Base-by-base conservation (phyloP, 2,113 vertebrate species). In the Miniopterus natalensis region DNA sequence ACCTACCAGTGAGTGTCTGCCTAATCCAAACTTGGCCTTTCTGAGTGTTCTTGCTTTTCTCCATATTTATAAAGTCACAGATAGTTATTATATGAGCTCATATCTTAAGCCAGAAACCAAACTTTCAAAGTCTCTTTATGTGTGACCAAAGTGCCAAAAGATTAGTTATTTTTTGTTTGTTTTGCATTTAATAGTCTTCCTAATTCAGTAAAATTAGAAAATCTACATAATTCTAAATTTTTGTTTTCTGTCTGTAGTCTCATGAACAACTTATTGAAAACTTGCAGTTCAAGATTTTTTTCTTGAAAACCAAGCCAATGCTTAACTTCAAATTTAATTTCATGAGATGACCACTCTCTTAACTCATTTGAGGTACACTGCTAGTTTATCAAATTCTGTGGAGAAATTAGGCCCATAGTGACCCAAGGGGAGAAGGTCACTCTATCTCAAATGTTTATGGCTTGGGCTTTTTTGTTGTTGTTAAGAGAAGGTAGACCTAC, bases 261-360 rank as follows among this genome's bases (percentile, higher is more conserved):
- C 40, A 31, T 88, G 66, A 85, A 59, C 23, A 85, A 73, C n/a
- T 81, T 80, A 74, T 91, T 88, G 23, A 93, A 90, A 81, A 57
- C 21, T 90, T 90, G 88, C 5, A 91, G 42, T 80, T 95, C 21
- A 70, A 7, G 6, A 53, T 78, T 70, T 93, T 91, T 95, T 96
- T 73, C 36, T 40, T 91, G 53, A 70, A 90, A 66, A 49, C 36
- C n/a, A 95, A 92, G 29, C 20, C n/a, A 88, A 15, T 8, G 6
- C 10, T 74, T 81, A 53, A 79, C 6, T 79, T 93, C 45, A 68
- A 45, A 61, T 93, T 95, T 93, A 59, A 49, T 91, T 61, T 74
- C 21, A 51, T 75, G 65, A 75, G 23, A 85, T 70, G n/a, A 84
- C 55, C 74, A 59, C 42, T 89, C 21, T 77, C 21, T 77, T 94